phyloP scores from a whole-genome alignment of 2,888 invertebrate species.

The Mystacides longicornis region DNA sequence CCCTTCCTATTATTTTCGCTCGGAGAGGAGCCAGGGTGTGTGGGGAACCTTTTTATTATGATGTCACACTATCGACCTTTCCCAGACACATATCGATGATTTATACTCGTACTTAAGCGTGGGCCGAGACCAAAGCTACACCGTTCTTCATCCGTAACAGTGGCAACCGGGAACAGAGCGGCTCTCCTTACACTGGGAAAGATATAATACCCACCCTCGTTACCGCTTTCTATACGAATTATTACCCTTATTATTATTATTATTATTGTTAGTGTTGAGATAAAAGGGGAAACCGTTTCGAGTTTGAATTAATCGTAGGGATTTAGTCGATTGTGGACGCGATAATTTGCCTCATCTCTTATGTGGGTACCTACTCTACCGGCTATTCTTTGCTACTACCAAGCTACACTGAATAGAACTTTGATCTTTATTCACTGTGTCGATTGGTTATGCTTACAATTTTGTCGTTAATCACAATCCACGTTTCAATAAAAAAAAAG shows the following conservation, averaged over 20 bases:
- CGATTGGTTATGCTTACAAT: too few species aligned
- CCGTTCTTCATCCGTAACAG: background rate
- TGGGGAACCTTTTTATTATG: background rate
- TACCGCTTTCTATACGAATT: background rate
- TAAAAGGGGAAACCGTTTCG: conserved; percentile 1
- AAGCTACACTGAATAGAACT: too few species aligned
- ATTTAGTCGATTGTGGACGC: conserved; percentile 11
- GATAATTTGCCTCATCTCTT: conserved; percentile 11
- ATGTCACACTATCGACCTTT: conserved; percentile 2
- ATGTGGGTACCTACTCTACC: too few species aligned
- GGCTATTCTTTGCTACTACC: too few species aligned
- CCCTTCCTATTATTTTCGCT: too few species aligned
- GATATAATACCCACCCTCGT: background rate
- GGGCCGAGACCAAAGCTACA: conserved; percentile 1
- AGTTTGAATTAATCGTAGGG: conserved; percentile 11
- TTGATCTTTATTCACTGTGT: too few species aligned
- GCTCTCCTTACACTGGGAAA: too few species aligned
- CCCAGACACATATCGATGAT: background rate
- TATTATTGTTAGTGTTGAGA: background rate
- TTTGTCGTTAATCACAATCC: too few species aligned
- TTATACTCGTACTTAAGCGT: background rate
- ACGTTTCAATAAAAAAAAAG: too few species aligned
- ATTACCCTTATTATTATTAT: background rate
- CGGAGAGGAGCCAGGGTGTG: background rate
- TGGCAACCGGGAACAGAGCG: too few species aligned